Percentiles rank a stretch among this genome's conserved stretches.
Conservation (phyloP, 2,797 vertebrate genomes). For the Platyrinchus mystaceus region DNA sequence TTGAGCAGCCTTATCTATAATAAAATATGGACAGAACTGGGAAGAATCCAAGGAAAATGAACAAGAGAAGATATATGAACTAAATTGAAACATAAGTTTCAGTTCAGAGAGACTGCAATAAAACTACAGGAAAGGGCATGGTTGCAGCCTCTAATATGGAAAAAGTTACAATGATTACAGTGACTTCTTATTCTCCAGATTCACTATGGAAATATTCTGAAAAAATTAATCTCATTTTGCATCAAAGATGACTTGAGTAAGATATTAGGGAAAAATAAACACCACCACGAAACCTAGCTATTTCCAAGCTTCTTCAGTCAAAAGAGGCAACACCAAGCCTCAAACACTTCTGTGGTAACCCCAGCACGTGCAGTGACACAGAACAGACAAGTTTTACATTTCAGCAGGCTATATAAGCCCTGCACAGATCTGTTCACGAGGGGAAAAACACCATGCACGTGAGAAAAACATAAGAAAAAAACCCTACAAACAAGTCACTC, state of each 20-base stretch:
- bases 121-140: background rate
- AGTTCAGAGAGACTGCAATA: background rate
- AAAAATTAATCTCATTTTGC: background rate
- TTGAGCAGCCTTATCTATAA: background rate
- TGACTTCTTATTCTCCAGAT: background rate
- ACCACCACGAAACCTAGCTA: background rate
- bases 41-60: background rate
- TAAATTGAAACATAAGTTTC: background rate
- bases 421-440: background rate
- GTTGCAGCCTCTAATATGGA: background rate
- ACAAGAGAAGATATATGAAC: background rate
- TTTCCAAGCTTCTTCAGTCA: background rate
- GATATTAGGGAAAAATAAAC: background rate
- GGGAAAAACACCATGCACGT: background rate
- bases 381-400: background rate
- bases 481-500: background rate
- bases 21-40: background rate
- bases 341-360: background rate
- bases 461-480: background rate
- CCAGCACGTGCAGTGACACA: background rate
- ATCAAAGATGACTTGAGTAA: background rate
- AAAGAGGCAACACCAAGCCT: background rate
- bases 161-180: background rate
- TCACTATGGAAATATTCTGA: background rate
- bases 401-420: background rate